phyloP scores from a whole-genome alignment of 2,888 invertebrate genomes.

The Nephrotoma guestfalica region DNA sequence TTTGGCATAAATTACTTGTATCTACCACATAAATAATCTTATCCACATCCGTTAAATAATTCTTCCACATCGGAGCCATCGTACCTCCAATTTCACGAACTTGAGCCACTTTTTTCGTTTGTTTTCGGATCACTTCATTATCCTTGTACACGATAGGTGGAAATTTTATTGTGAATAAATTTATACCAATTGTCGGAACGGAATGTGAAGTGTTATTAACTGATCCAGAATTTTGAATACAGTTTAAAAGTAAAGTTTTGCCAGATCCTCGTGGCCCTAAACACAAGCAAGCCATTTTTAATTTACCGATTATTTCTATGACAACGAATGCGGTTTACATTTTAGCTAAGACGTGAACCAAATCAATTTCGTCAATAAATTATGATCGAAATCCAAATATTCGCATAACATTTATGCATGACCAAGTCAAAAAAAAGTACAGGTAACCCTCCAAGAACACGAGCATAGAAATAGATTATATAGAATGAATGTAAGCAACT shows the following conservation, averaged over 20 bases:
- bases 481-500: no score
- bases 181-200: constrained; percentile 66
- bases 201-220: constrained; percentile 66
- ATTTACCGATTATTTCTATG: background rate
- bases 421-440: no score
- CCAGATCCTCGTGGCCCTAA: constrained; percentile 68
- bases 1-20: constrained; percentile 72
- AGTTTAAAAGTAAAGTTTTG: constrained; percentile 63
- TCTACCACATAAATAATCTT: constrained; percentile 71
- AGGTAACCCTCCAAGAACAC: no score
- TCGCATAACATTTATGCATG: no score
- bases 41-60: constrained; percentile 49
- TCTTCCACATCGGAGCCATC: constrained; percentile 70
- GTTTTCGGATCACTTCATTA: constrained; percentile 5
- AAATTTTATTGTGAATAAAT: constrained; percentile 51
- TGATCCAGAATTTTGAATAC: constrained; percentile 49
- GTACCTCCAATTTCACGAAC: constrained; percentile 66
- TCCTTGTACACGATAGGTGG: constrained; percentile 24
- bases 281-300: constrained; percentile 40
- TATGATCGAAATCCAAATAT: no score
- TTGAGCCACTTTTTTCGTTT: constrained; percentile 35
- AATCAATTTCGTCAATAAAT: background rate
- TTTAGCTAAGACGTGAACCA: background rate
- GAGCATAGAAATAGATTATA: no score
- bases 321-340: background rate